A percentile compares a stretch with the other conserved stretches of the same genome.
Conservation (phyloP, 2,888 invertebrate species). For the Aporophyla nigra region DNA sequence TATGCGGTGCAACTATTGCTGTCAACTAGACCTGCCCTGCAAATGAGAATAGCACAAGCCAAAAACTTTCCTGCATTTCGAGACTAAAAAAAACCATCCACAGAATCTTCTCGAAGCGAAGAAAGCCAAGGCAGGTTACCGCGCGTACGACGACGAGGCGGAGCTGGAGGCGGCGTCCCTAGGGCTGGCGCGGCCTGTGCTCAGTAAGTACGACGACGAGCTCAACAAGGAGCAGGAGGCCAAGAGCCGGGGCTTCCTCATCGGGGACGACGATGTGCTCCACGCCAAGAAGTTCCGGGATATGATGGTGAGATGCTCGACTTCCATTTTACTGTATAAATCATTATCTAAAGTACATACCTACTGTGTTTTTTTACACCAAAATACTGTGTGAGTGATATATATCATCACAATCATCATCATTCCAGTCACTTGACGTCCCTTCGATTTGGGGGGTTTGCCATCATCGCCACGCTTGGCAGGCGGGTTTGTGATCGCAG, state of each 20-base stretch:
- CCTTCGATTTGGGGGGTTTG: too few species aligned
- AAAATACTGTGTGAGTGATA: too few species aligned
- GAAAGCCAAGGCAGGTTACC: constrained; percentile 95
- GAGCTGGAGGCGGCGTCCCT: constrained; percentile 93
- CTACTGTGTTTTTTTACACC: too few species aligned
- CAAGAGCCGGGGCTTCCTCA: constrained; percentile 92
- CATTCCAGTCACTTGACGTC: too few species aligned
- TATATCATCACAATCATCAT: too few species aligned
- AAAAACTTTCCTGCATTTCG: background rate
- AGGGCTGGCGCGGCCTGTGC: constrained; percentile 92
- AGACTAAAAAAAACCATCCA: background rate
- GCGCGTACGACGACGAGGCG: constrained; percentile 95
- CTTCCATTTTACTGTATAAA: background rate
- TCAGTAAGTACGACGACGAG: constrained; percentile 98
- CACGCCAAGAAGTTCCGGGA: constrained; percentile 89
- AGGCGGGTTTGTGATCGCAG: too few species aligned
- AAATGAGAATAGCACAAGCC: too few species aligned
- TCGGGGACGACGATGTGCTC: constrained; percentile 93
- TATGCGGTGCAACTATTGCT: background rate
- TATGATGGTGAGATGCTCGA: constrained; percentile 79
- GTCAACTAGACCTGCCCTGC: background rate
- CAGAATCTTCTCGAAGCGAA: constrained; percentile 96
- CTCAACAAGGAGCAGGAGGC: constrained; percentile 92
- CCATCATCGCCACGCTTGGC: too few species aligned
- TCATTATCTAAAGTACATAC: too few species aligned